Conservation (phyloP, 2,113 vertebrate species). For the Mormoops blainvillei region DNA sequence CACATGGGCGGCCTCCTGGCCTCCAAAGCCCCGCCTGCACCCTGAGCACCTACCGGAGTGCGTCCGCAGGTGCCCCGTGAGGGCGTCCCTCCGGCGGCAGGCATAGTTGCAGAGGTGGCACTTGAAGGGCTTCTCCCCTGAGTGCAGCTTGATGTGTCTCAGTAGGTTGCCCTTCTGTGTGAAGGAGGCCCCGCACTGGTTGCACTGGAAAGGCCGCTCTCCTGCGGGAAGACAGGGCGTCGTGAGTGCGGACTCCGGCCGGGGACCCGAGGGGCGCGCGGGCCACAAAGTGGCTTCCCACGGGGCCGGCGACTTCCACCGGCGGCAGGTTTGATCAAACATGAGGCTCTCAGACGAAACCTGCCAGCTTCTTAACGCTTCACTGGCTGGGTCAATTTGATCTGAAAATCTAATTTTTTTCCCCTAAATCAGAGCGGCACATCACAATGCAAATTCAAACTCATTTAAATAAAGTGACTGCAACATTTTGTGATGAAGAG, state of each 20-base stretch:
- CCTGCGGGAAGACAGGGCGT: slow-evolving; percentile 80
- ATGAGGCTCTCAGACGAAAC: slow-evolving; percentile 96
- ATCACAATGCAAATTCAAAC: slow-evolving; percentile 99
- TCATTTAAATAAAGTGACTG: slow-evolving; percentile 99
- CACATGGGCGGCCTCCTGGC: background rate
- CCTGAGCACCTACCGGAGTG: slow-evolving; percentile 90
- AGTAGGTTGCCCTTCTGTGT: slow-evolving; percentile 99
- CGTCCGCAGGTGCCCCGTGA: slow-evolving; percentile 95
- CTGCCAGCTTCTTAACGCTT: slow-evolving; percentile 99
- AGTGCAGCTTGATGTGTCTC: slow-evolving; percentile 98
- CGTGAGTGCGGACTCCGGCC: background rate
- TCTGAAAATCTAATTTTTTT: slow-evolving; percentile 99
- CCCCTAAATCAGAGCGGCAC: slow-evolving; percentile 99
- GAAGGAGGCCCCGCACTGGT: slow-evolving; percentile 97
- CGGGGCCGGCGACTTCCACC: slow-evolving; percentile 84
- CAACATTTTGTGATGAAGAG: slow-evolving; percentile 99
- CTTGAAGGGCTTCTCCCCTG: slow-evolving; percentile 99
- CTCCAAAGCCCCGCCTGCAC: background rate
- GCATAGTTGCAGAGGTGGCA: slow-evolving; percentile 99
- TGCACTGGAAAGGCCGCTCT: slow-evolving; percentile 98
- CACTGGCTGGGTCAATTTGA: slow-evolving; percentile 99
- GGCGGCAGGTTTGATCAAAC: slow-evolving; percentile 95
- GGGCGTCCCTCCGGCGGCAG: slow-evolving; percentile 96
- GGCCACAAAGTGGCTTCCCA: slow-evolving; percentile 83
- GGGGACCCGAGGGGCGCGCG: background rate